Evolutionary conservation across 2,888 invertebrate genomes (phyloP), one percentile per base, ranked within the genome.

Genomic region (Spilarctia lutea): DNA sequence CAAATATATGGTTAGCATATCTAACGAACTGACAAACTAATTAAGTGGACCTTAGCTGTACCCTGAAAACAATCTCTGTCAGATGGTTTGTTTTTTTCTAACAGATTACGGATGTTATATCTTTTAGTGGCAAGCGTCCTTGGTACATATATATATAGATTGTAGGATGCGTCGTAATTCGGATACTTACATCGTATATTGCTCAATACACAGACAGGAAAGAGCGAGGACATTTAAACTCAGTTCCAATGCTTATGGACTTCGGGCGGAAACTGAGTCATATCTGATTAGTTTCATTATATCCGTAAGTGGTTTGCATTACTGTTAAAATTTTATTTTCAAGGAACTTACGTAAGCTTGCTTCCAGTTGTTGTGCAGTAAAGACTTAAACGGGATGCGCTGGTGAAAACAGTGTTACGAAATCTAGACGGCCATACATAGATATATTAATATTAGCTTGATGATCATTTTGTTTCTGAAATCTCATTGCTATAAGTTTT

Each of bases 201-300:
- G 82, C 81, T 80, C 72, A 85, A 83, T 79, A 45, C 30, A 11
- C 42, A 78, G 83, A 81, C 86, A 85, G 87, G 88, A 87, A 88
- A 82, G 75, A 69, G 68, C 87, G 86, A 91, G 91, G 90, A 90
- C 89, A 81, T 75, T 76, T 71, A 66, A 81, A 72, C 81, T 85
- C 86, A 86, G 20, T 68, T 74, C 68, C 76, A 68, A 80, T 76
- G 86, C 86, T 83, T 82, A 1, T 79, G 74, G 75, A 79, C 84
- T 78, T 74, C 35, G 66, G 84, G 81, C 91, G 93, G 93, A 92
- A 89, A 87, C 86, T 86, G 85, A 88, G 79, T 89, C 85, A 87
- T 80, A 80, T 85, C 76, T 77, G 79, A 77, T 83, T 79, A 82
- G 88, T 89, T 89, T 87, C 87, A 88, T 87, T 83, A 84, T 85